A percentile compares a stretch with the other conserved stretches of the same genome.
Evolutionary conservation across 2,113 vertebrate genomes (phyloP).

Genomic region (Hoplias malabaricus): DNA sequence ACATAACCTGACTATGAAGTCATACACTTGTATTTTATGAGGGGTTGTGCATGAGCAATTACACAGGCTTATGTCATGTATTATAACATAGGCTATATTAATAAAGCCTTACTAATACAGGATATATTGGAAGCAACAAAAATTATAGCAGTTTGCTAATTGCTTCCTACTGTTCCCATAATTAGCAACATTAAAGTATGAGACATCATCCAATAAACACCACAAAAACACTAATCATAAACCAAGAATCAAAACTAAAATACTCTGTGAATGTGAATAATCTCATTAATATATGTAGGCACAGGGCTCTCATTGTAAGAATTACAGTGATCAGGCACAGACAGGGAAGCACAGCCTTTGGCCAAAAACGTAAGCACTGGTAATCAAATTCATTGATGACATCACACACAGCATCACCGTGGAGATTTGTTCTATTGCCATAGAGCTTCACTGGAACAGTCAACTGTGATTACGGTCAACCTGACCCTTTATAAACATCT

Average conservation of each 20-base stretch:
- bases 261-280: background rate
- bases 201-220: too few species aligned
- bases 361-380: background rate
- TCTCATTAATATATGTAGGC: background rate
- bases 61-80: too few species aligned
- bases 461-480: background rate
- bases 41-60: too few species aligned
- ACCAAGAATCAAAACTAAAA: background rate
- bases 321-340: background rate
- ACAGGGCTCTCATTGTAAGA: background rate
- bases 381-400: conserved; percentile 25
- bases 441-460: conserved; percentile 3
- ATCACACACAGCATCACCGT: background rate
- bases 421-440: background rate
- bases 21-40: too few species aligned
- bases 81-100: too few species aligned
- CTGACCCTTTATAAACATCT: background rate
- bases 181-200: too few species aligned
- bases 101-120: too few species aligned
- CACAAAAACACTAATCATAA: background rate
- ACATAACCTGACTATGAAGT: too few species aligned
- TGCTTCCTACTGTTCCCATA: too few species aligned
- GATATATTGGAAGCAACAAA: too few species aligned
- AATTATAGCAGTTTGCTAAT: too few species aligned
- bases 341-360: background rate